Conservation (phyloP, 2,113 vertebrate genomes). For the Pedionomus torquatus region DNA sequence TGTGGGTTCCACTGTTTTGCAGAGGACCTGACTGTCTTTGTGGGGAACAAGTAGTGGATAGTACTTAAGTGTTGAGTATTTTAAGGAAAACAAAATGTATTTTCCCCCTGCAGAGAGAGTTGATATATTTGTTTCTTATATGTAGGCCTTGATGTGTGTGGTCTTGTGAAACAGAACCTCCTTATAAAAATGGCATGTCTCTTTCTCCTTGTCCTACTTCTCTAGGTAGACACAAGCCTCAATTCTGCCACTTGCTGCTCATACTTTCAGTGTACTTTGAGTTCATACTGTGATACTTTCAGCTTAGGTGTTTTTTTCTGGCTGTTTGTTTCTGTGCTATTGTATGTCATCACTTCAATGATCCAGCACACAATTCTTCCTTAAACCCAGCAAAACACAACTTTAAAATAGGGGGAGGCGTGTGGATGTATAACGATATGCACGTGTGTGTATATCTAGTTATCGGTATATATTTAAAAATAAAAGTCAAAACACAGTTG, state of each 20-base stretch:
- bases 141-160: neutral
- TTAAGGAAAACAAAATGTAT: neutral
- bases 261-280: neutral
- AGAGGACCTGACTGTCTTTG: neutral
- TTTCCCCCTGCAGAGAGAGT: neutral
- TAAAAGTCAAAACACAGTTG: neutral
- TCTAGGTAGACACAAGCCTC: neutral
- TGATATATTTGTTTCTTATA: neutral
- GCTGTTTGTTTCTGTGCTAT: neutral
- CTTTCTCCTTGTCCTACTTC: neutral
- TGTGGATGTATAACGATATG: neutral
- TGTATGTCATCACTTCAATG: neutral
- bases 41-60: neutral
- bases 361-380: neutral
- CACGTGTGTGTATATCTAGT: rapidly evolving
- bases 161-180: neutral
- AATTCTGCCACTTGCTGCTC: neutral
- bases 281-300: neutral
- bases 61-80: neutral
- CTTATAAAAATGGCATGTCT: neutral
- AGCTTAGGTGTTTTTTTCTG: neutral
- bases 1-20: neutral
- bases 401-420: neutral
- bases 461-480: neutral
- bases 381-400: neutral